These are phyloP conservation scores for Percina caprodes DNA, from an alignment of 2,113 vertebrate genomes.

Conservation along the genomic window DNA sequence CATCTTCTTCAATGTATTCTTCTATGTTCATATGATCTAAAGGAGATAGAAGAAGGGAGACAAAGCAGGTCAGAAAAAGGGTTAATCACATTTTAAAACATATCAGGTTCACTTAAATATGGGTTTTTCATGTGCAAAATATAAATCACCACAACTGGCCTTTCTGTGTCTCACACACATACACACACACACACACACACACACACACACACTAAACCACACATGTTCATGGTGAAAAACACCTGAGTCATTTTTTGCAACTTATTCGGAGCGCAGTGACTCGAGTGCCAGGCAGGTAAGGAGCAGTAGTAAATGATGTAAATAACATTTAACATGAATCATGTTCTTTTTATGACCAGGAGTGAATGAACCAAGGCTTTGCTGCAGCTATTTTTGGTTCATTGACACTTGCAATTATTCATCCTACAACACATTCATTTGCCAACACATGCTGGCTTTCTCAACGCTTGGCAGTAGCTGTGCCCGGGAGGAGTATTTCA, in stretches of 20 bases:
- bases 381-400: slow-evolving; percentile 43
- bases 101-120: background rate
- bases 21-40: slow-evolving; percentile 85
- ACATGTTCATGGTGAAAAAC: slow-evolving; percentile 42
- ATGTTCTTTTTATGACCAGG: slow-evolving; percentile 47
- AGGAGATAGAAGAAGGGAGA: background rate
- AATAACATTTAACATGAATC: slow-evolving; percentile 76
- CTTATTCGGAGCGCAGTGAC: slow-evolving; percentile 17
- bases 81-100: slow-evolving; percentile 1
- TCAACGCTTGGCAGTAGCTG: slow-evolving; percentile 9
- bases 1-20: slow-evolving; percentile 85
- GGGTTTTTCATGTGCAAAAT: background rate
- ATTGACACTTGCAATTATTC: slow-evolving; percentile 27
- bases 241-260: slow-evolving; percentile 68
- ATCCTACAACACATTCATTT: slow-evolving; percentile 43
- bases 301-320: slow-evolving; percentile 45
- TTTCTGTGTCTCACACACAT: background rate
- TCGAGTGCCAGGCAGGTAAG: slow-evolving; percentile 31
- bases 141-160: background rate
- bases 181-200: background rate
- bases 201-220: slow-evolving; percentile 16
- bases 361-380: slow-evolving; percentile 49
- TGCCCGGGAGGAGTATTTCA: background rate
- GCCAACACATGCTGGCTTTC: slow-evolving; percentile 20
- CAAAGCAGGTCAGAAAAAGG: background rate